phyloP scores from a whole-genome alignment of 2,113 vertebrate genomes.

The Pycnonotus jocosus region DNA sequence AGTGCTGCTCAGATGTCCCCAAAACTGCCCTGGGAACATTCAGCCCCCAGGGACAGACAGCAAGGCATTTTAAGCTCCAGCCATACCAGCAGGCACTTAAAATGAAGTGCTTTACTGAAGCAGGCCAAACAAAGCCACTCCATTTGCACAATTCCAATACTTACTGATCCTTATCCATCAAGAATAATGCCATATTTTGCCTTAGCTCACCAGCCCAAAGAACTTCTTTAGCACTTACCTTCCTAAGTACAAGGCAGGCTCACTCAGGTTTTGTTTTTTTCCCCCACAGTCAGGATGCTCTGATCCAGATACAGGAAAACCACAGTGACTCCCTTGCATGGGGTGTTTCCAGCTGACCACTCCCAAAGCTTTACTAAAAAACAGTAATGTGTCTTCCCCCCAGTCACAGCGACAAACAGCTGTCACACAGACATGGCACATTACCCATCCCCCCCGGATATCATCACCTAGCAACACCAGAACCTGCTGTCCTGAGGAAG shows the following conservation, averaged over 20 bases:
- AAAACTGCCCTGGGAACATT: neutral
- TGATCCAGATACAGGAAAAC: neutral
- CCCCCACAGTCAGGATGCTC: neutral
- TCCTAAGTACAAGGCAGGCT: neutral
- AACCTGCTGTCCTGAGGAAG: neutral
- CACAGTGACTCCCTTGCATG: fast-evolving
- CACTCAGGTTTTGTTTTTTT: neutral
- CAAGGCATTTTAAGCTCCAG: neutral
- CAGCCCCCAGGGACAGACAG: neutral
- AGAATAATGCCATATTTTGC: neutral
- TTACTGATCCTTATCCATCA: neutral
- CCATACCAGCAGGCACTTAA: neutral
- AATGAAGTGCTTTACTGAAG: neutral
- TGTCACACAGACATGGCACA: neutral
- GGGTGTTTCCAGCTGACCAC: neutral
- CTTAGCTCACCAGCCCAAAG: constrained; percentile 23
- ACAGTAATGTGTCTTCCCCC: neutral
- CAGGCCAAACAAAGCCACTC: neutral
- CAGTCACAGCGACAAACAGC: neutral
- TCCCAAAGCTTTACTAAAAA: neutral
- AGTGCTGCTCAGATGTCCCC: neutral
- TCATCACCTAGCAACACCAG: neutral
- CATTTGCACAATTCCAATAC: neutral
- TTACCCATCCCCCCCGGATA: neutral
- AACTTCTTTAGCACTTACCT: neutral